Evolutionary conservation across 2,888 invertebrate genomes (phyloP).

Genomic region (Acanthacorydalis orientalis): DNA sequence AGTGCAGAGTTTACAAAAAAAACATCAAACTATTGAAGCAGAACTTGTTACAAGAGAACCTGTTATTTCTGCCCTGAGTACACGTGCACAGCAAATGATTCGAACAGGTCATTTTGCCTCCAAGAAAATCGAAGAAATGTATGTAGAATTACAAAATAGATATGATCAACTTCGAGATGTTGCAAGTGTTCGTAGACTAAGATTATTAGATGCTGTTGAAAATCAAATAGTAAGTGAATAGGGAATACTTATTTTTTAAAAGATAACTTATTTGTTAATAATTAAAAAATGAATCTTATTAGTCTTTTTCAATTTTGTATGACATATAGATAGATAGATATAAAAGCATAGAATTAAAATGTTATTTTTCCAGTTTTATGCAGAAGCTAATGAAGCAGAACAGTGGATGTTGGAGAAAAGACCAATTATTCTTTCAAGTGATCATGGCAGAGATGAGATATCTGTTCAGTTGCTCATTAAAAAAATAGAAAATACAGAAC

Average conservation of each 20-base stretch:
- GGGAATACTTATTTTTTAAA: no score
- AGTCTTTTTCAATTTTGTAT: no score
- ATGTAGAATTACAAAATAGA: slow-evolving; percentile 50
- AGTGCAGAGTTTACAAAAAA: slow-evolving; percentile 82
- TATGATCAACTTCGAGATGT: slow-evolving; percentile 53
- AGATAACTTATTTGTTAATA: no score
- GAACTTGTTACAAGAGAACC: slow-evolving; percentile 80
- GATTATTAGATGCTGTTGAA: slow-evolving; percentile 66
- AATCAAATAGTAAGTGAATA: slow-evolving; percentile 48
- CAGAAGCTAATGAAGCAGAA: slow-evolving; percentile 79
- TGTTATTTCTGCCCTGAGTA: slow-evolving; percentile 53
- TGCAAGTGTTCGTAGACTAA: slow-evolving; percentile 49
- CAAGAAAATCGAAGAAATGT: slow-evolving; percentile 48
- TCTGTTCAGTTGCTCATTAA: slow-evolving; percentile 70
- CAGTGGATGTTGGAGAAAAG: slow-evolving; percentile 83
- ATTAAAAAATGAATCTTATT: no score
- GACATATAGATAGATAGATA: no score
- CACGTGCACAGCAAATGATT: slow-evolving; percentile 62
- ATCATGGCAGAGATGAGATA: slow-evolving; percentile 86
- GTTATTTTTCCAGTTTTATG: slow-evolving; percentile 47
- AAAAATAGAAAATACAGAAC: slow-evolving; percentile 64
- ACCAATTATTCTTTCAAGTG: slow-evolving; percentile 53
- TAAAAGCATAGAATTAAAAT: no score
- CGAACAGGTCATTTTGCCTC: slow-evolving; percentile 75
- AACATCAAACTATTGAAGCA: slow-evolving; percentile 80